Evolutionary conservation across 2,797 vertebrate genomes (phyloP).

Genomic region (Crenuchus spilurus): DNA sequence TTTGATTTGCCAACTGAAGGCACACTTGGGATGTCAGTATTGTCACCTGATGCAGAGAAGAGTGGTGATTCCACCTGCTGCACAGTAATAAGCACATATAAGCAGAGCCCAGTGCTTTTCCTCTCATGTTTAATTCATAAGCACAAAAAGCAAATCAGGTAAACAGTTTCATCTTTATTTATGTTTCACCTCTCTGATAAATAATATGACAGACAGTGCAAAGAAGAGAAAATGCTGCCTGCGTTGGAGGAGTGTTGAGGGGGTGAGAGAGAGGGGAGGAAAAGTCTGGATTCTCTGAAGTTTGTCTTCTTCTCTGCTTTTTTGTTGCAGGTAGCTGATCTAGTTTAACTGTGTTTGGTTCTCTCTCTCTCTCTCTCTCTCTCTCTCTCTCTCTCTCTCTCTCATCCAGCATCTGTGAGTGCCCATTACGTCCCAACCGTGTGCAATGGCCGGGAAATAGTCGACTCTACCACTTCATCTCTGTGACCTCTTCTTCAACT

Average conservation of each 20-base stretch:
- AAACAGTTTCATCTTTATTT: constrained; percentile 55
- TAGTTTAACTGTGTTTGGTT: neutral
- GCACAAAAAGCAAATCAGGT: constrained; percentile 44
- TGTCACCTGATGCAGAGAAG: constrained; percentile 30
- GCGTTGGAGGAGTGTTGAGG: neutral
- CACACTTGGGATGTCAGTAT: constrained; percentile 41
- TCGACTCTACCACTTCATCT: constrained; percentile 98
- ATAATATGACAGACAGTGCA: constrained; percentile 43
- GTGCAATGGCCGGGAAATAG: constrained; percentile 96
- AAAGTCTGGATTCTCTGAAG: neutral
- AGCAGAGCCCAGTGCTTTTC: constrained; percentile 27
- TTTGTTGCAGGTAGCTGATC: neutral
- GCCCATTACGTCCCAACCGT: constrained; percentile 89
- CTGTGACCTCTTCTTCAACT: constrained; percentile 83
- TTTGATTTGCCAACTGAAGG: constrained; percentile 45
- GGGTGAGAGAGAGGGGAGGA: neutral
- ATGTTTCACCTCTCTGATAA: constrained; percentile 43
- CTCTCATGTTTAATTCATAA: constrained; percentile 54
- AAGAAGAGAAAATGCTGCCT: constrained; percentile 30
- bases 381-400: constrained; percentile 18
- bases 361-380: neutral
- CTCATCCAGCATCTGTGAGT: constrained; percentile 86
- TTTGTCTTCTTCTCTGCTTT: constrained; percentile 2
- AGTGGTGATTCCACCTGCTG: constrained; percentile 17
- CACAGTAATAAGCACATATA: constrained; percentile 41